Conservation (phyloP, 1,140 invertebrate genomes). For the Saccostrea echinata region DNA sequence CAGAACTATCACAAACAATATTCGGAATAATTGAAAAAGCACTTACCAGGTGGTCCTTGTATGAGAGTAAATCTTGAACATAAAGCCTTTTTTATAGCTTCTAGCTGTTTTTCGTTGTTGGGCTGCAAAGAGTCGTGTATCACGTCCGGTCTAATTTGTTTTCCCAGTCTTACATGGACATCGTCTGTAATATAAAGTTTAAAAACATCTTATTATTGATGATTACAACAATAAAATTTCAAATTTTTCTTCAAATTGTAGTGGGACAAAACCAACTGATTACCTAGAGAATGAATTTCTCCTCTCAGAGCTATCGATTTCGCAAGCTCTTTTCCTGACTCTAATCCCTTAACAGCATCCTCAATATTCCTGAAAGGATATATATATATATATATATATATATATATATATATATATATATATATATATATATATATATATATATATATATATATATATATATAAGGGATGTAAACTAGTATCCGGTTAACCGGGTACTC, state of each 20-base stretch:
- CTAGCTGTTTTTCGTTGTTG: conserved; percentile 63
- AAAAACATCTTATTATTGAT: too few species aligned
- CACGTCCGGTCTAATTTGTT: conserved; percentile 42
- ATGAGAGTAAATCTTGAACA: conserved; percentile 69
- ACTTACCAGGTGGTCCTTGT: conserved; percentile 73
- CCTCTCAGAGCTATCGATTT: not conserved
- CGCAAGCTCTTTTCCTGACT: not conserved
- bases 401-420: too few species aligned
- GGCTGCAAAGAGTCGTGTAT: conserved; percentile 29
- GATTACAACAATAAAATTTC: too few species aligned
- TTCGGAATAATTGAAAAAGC: too few species aligned
- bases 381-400: too few species aligned
- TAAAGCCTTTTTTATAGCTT: conserved; percentile 65
- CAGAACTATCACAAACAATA: too few species aligned
- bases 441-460: too few species aligned
- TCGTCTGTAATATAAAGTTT: conserved; percentile 5
- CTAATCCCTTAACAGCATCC: not conserved
- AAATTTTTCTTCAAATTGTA: too few species aligned
- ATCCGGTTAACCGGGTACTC: too few species aligned
- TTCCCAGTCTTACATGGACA: conserved; percentile 40
- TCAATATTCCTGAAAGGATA: not conserved
- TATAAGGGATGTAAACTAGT: too few species aligned
- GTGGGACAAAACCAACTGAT: not conserved
- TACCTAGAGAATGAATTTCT: not conserved
- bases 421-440: too few species aligned